Percentiles rank a stretch among this genome's conserved stretches.
These are phyloP conservation scores for Clarias batrachus DNA, from an alignment of 2,113 vertebrate genomes.

Conservation along the genomic window DNA sequence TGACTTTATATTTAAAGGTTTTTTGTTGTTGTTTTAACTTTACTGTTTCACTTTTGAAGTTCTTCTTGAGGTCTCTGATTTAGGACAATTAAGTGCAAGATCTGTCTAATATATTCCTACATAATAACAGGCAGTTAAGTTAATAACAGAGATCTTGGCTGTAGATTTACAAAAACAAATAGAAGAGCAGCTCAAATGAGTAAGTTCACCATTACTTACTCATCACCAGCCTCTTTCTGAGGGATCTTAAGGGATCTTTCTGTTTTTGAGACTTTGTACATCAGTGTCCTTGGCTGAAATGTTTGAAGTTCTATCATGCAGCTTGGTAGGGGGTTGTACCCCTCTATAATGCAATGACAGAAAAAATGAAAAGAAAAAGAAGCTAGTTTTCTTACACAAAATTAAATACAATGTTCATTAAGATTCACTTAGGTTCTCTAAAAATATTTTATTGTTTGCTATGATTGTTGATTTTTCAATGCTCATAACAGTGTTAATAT, in stretches of 20 bases:
- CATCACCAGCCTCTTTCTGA: neutral
- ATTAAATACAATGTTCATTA: neutral
- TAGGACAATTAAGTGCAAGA: conserved; percentile 66
- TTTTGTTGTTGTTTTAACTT: neutral
- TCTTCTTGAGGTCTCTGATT: conserved; percentile 4
- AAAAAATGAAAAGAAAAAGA: neutral
- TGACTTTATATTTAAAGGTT: neutral
- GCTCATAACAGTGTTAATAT: neutral
- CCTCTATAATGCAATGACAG: neutral
- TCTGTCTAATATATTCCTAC: conserved; percentile 61
- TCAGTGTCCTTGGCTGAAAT: neutral
- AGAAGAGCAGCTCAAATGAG: conserved; percentile 71
- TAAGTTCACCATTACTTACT: too few relatives aligned
- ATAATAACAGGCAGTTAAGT: conserved; percentile 62
- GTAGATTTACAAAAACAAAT: conserved; percentile 65
- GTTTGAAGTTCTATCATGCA: neutral
- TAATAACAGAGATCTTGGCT: conserved; percentile 58
- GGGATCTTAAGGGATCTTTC: too few relatives aligned
- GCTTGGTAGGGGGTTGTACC: neutral
- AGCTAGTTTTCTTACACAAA: neutral
- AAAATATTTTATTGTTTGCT: neutral
- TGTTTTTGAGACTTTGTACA: neutral
- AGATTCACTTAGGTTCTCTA: neutral
- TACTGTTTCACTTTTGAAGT: neutral
- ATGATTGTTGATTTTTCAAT: neutral